Evolutionary conservation across 2,888 invertebrate genomes (phyloP), one percentile per base, ranked within the genome.

Genomic region (Orthosia cruda): DNA sequence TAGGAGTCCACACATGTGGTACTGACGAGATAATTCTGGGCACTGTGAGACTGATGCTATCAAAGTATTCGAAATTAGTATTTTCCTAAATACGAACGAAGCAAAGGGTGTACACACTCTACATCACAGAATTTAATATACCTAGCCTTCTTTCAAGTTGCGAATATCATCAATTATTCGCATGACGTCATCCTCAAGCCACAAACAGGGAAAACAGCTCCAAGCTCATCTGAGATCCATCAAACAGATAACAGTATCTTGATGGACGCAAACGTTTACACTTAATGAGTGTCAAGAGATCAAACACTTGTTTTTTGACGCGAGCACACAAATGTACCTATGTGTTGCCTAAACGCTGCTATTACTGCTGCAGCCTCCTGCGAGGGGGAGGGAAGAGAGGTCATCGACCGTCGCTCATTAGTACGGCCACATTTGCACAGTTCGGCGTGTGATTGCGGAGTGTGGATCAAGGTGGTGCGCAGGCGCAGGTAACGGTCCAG

Each of bases 341-440:
- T 52, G 62, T 67, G 73, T 83, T 76, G 54, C 76, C 70, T 83
- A 72, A 77, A 74, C 69, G 64, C 70, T 57, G 50, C 80, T 18
- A 62, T 64, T 70, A 82, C 62, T 52, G 65, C 54, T 61, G 50
- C 26, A 40, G n/a, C 49, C 15, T 66, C 47, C 16, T 32, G 20
- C 54, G 15, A 4, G 32, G 26, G 18, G 50, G 57, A 5, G 12
- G 40, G 7, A 13, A 32, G 3, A n/a, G n/a, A 61, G 61, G 45
- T 84, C 85, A 76, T 72, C 71, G 70, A 23, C 79, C 79, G 71
- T 64, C 66, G 64, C 83, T 88, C 84, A 87, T 88, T 88, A 87
- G 80, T 69, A 71, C 63, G 73, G 75, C 66, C 62, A 81, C 75
- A 78, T 75, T 83, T 62, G 77, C 81, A 79, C 77, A 76, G 81